Evolutionary conservation across 2,888 invertebrate species (phyloP).

Genomic region (Spilosoma lubricipeda): DNA sequence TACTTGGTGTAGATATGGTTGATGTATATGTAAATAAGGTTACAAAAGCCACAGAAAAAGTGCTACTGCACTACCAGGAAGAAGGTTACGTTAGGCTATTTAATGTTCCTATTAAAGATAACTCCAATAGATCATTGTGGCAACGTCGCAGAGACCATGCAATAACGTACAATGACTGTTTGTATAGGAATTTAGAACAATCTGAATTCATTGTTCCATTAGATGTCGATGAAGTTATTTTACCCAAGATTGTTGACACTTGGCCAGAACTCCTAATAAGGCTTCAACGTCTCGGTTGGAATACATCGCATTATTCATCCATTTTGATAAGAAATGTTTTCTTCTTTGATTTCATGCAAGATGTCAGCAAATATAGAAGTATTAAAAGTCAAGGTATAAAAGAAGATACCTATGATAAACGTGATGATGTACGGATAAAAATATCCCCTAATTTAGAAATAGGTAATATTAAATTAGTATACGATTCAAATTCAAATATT

Average conservation of each 20-base stretch:
- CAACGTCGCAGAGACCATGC: slow-evolving; percentile 90
- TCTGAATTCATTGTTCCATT: slow-evolving; percentile 89
- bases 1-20: slow-evolving; percentile 89
- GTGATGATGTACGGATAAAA: slow-evolving; percentile 77
- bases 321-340: slow-evolving; percentile 89
- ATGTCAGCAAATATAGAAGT: slow-evolving; percentile 58
- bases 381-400: slow-evolving; percentile 53
- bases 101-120: slow-evolving; percentile 84
- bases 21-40: slow-evolving; percentile 89
- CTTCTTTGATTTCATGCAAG: slow-evolving; percentile 87
- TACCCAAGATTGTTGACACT: slow-evolving; percentile 87
- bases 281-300: slow-evolving; percentile 73
- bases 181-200: slow-evolving; percentile 89
- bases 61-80: slow-evolving; percentile 86
- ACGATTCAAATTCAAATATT: slow-evolving; percentile 60
- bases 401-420: slow-evolving; percentile 71
- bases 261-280: slow-evolving; percentile 87
- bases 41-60: slow-evolving; percentile 81
- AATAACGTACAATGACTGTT: slow-evolving; percentile 92
- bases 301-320: slow-evolving; percentile 84
- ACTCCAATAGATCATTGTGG: slow-evolving; percentile 81
- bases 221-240: slow-evolving; percentile 91
- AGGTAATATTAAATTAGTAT: slow-evolving; percentile 69
- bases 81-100: slow-evolving; percentile 81
- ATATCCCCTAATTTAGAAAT: slow-evolving; percentile 58